Evolutionary conservation across 2,888 invertebrate genomes (phyloP), one percentile per base, ranked within the genome.

Genomic region (Conchocele bisecta): DNA sequence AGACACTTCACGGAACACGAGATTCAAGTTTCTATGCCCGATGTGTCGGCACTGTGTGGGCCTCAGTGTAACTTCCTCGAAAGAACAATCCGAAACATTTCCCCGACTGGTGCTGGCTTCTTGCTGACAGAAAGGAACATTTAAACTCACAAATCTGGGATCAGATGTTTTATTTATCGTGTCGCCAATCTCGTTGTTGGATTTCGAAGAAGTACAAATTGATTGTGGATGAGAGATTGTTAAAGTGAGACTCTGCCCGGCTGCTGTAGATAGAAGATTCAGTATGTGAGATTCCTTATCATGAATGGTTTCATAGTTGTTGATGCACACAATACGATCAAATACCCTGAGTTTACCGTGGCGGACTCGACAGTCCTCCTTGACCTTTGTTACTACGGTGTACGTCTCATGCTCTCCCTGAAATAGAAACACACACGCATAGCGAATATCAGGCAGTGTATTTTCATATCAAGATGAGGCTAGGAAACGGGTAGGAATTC

Each of bases 361-460:
- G 11, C 26, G n/a, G 7, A 71, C 29, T 11, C 39, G 26, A 17
- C 75, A 75, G 26, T 75, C 75, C 15, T 60, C 68, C 20, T 75
- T 75, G 29, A 75, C 75, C 33, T 75, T 75, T 7, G 68, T 60
- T 2, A 75, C 29, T 1, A 75, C 51, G 9, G 71, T 68, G 24
- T 53, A 71, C 13, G 54, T 64, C 26, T 71, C 56, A 3, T 3
- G 13, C 11, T 31, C 42, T 37, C 71, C 75, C 75, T 75, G 71
- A 26, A 71, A 75, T 17, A 42, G 13, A 51, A 26, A 15, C 9
- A 42, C 22, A 20, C n/a, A 6, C n/a, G 42, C 6, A 42, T 11
- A 11, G 7, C 7, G 42, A 42, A 42, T 20, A n/a, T 35, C 11
- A n/a, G 11, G 37, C n/a, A n/a, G 11, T 35, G 11, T 13, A 35